Percentiles rank a stretch among this genome's conserved stretches.
These are phyloP conservation scores for Papilio xuthus DNA, from an alignment of 1,140 invertebrate species.

Conservation along the genomic window DNA sequence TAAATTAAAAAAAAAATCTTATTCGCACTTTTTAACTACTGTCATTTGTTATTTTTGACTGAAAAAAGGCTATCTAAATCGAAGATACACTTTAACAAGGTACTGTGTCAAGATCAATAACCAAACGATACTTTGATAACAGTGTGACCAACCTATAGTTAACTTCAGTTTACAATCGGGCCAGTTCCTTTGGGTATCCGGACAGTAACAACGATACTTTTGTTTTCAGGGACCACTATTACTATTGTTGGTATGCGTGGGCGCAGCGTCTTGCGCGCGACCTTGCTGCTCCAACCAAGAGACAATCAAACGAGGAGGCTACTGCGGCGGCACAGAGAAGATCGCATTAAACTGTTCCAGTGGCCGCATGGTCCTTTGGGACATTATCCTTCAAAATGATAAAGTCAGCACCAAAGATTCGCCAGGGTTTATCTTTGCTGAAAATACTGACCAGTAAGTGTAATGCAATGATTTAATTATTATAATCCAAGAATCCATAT, in stretches of 20 bases:
- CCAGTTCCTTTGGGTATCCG: neutral
- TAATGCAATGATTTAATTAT: neutral
- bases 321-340: constrained; percentile 47
- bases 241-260: constrained; percentile 52
- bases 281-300: constrained; percentile 61
- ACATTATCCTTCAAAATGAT: constrained; percentile 59
- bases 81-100: too few species aligned
- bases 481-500: neutral
- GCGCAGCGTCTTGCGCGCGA: constrained; percentile 42
- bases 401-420: constrained; percentile 67
- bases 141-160: too few species aligned
- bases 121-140: too few species aligned
- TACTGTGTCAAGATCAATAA: neutral
- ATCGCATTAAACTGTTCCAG: constrained; percentile 58
- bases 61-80: neutral
- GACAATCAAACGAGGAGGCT: constrained; percentile 47
- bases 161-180: neutral
- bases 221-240: constrained; percentile 56
- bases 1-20: neutral
- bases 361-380: constrained; percentile 62
- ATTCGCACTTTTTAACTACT: neutral
- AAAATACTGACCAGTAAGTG: constrained; percentile 67
- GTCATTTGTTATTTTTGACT: neutral
- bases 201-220: constrained; percentile 24
- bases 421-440: constrained; percentile 61